phyloP scores from a whole-genome alignment of 2,888 invertebrate genomes.

The Baccha elongata region DNA sequence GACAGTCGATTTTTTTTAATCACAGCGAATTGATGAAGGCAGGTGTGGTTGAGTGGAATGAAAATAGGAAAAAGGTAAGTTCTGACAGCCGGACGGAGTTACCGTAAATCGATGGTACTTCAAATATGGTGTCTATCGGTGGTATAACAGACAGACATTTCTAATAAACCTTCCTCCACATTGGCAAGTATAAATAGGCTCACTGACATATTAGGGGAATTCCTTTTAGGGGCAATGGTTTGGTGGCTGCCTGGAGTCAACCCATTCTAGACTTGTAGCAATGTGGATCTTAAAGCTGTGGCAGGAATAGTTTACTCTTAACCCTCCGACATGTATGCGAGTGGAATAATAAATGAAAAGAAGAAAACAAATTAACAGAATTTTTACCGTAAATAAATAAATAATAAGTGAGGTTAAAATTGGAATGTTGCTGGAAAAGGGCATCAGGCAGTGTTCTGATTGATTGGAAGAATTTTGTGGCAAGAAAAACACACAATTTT shows the following conservation, averaged over 20 bases:
- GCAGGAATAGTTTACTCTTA: not conserved
- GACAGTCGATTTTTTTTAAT: not conserved
- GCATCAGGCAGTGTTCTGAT: conserved; percentile 23
- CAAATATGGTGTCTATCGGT: conserved; percentile 5
- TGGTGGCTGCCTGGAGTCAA: conserved; percentile 3
- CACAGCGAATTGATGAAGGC: too few relatives aligned
- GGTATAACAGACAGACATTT: too few relatives aligned
- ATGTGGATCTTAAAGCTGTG: conserved; percentile 4
- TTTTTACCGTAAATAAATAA: conserved; percentile 69
- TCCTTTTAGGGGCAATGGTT: conserved; percentile 15
- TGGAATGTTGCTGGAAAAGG: too few relatives aligned
- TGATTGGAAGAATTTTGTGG: conserved; percentile 28
- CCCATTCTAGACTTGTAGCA: not conserved
- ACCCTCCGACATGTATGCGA: not conserved
- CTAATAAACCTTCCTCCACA: not conserved
- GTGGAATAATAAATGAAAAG: conserved; percentile 17
- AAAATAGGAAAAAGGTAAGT: too few relatives aligned
- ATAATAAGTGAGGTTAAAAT: conserved; percentile 56
- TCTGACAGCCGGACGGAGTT: conserved; percentile 31
- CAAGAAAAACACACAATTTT: too few relatives aligned
- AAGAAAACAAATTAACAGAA: conserved; percentile 36
- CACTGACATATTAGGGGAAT: not conserved
- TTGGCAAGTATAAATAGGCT: not conserved
- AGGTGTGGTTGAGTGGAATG: conserved; percentile 9
- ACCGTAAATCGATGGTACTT: conserved; percentile 42